These are phyloP conservation scores for Tragopan temminckii DNA, from an alignment of 2,797 vertebrate species.

Conservation along the genomic window DNA sequence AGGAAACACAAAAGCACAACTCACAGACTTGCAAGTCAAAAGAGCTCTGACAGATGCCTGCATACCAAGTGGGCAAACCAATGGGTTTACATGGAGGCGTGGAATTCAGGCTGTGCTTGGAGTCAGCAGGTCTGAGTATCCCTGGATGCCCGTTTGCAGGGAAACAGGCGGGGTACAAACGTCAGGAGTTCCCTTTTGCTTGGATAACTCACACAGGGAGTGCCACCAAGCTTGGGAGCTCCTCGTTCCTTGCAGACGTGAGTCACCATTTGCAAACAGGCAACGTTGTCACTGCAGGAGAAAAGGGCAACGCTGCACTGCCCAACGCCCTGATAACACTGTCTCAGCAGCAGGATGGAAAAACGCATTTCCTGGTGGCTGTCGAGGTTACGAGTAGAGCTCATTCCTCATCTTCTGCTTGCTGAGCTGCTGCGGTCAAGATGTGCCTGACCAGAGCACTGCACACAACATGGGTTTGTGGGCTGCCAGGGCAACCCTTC, in stretches of 20 bases:
- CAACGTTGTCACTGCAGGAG: not conserved
- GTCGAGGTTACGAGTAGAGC: not conserved
- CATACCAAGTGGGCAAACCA: not conserved
- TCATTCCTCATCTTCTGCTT: not conserved
- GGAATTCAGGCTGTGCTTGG: not conserved
- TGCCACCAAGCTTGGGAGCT: not conserved
- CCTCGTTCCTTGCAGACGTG: conserved; percentile 34
- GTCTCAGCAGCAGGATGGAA: not conserved
- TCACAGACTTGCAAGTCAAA: not conserved
- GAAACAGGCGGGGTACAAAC: not conserved
- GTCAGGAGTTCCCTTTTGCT: not conserved
- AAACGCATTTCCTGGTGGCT: not conserved
- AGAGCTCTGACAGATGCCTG: not conserved
- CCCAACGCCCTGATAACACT: not conserved
- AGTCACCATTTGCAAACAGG: conserved; percentile 7
- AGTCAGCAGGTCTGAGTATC: not conserved
- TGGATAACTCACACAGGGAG: not conserved
- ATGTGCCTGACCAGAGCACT: not conserved
- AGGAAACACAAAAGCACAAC: not conserved
- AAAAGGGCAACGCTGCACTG: not conserved
- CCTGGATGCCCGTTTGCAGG: not conserved
- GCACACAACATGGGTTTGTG: accelerated
- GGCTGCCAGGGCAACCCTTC: not conserved
- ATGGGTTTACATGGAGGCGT: accelerated
- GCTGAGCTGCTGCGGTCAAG: not conserved